Base-by-base conservation (phyloP, 2,113 vertebrate genomes). In the Eudorcas thomsonii region DNA sequence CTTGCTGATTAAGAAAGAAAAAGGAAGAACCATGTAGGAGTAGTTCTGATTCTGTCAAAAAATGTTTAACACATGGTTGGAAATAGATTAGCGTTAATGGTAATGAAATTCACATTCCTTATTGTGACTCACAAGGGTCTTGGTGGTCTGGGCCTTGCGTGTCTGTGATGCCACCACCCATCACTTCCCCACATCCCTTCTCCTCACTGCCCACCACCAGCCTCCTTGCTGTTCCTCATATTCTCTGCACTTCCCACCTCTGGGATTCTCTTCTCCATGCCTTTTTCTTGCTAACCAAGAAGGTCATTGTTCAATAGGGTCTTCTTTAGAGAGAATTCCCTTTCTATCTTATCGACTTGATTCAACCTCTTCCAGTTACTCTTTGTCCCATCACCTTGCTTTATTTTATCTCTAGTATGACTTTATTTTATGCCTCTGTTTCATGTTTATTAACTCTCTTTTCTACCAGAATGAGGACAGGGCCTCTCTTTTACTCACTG, bases 11-110 rank as follows among this genome's bases (percentile, higher is more conserved):
- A 2, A 28, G 45, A 64, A 50, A 96, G 50, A 62, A 62, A 54
- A 39, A 87, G 25, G 16, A 23, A 81, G 39, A 81, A 43, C 4
- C 5, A 10, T n/a, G 13, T 7, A 43, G 13, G 4, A n/a, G 36
- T 91, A 48, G 28, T 97, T 96, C 16, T 91, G 77, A 88, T 96
- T 88, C 59, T 54, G 62, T 86, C 50, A 77, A 59, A 54, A 50
- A 83, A 10, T 28, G 6, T 28, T 74, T 77, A 85, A n/a, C 12
- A 64, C 52, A 28, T 77, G 33, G 4, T 26, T 77, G 16, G 78
- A 74, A 77, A 45, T 48, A 48, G 0, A 15, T 5, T 17, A 23
- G 33, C 10, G 43, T 50, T n/a, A 19, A 48, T 78, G 59, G 21
- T 83, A 60, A 87, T 36, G 50, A 43, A 59, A 82, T 74, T 10